Conservation (phyloP, 2,888 invertebrate genomes). For the Leptopterna dolabrata region DNA sequence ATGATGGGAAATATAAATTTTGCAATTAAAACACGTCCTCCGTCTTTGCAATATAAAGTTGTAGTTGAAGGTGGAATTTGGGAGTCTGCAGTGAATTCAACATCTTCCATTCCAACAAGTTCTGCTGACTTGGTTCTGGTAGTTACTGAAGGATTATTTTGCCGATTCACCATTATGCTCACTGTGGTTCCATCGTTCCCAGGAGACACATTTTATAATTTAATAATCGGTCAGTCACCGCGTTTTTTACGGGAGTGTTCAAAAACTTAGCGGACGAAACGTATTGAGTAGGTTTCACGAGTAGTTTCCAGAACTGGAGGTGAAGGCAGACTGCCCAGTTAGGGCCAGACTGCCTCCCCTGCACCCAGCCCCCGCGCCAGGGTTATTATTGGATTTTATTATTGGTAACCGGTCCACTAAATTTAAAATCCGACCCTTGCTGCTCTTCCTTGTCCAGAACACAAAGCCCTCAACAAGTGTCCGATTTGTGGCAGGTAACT, state of each 20-base stretch:
- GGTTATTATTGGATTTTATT: conserved; percentile 40
- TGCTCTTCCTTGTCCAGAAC: conserved; percentile 2
- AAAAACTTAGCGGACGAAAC: too few relatives aligned
- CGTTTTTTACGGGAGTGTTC: too few relatives aligned
- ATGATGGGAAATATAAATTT: conserved; percentile 46
- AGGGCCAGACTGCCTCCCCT: not conserved
- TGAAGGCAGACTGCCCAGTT: conserved; percentile 28
- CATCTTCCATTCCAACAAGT: not conserved
- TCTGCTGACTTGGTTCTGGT: not conserved
- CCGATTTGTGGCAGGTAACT: not conserved
- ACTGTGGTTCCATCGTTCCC: too few relatives aligned
- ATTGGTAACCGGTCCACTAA: conserved; percentile 23
- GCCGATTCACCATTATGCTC: too few relatives aligned
- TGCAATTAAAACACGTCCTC: conserved; percentile 21
- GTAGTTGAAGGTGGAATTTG: not conserved
- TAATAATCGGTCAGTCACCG: too few relatives aligned
- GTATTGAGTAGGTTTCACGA: not conserved
- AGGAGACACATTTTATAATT: too few relatives aligned
- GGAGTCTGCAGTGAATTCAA: not conserved
- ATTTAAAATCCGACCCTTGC: conserved; percentile 22
- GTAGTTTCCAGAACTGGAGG: conserved; percentile 32
- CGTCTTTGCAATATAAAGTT: conserved; percentile 1
- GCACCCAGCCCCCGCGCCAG: conserved; percentile 3
- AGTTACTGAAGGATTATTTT: too few relatives aligned
- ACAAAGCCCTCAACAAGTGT: conserved; percentile 32